phyloP scores from a whole-genome alignment of 2,888 invertebrate genomes.

The Meiosimyza platycephala region DNA sequence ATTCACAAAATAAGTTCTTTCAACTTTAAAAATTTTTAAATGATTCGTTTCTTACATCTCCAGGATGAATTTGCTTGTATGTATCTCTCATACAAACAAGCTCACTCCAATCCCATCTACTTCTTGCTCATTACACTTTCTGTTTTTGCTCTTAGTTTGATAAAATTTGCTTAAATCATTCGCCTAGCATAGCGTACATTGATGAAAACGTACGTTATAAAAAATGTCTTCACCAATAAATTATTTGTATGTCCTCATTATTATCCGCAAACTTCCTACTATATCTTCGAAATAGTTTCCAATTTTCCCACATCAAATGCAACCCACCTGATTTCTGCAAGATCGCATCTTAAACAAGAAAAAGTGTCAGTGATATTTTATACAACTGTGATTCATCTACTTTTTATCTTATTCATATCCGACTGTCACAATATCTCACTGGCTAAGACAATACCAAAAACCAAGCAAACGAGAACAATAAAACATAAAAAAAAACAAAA shows the following conservation, averaged over 20 bases:
- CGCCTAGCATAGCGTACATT: too few species aligned
- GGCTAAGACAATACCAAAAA: constrained; percentile 5
- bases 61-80: too few species aligned
- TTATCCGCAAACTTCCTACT: not conserved
- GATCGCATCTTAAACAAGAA: constrained; percentile 10
- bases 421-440: not conserved
- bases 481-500: not conserved
- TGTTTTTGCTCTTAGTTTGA: too few species aligned
- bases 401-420: not conserved
- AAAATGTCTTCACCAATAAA: too few species aligned
- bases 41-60: too few species aligned
- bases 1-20: too few species aligned
- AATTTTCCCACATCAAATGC: constrained; percentile 5
- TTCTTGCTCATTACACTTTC: too few species aligned
- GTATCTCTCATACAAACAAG: too few species aligned
- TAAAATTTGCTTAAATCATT: too few species aligned
- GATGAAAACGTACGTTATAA: too few species aligned
- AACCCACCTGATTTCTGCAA: constrained; percentile 16
- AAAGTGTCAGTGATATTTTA: constrained; percentile 8
- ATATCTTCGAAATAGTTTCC: not conserved
- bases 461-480: not conserved
- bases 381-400: constrained; percentile 18
- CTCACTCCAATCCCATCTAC: too few species aligned
- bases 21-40: too few species aligned
- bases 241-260: not conserved